Percentiles rank a stretch among this genome's conserved stretches.
phyloP scores from a whole-genome alignment of 2,113 vertebrate species.

The Bathybates hornii region DNA sequence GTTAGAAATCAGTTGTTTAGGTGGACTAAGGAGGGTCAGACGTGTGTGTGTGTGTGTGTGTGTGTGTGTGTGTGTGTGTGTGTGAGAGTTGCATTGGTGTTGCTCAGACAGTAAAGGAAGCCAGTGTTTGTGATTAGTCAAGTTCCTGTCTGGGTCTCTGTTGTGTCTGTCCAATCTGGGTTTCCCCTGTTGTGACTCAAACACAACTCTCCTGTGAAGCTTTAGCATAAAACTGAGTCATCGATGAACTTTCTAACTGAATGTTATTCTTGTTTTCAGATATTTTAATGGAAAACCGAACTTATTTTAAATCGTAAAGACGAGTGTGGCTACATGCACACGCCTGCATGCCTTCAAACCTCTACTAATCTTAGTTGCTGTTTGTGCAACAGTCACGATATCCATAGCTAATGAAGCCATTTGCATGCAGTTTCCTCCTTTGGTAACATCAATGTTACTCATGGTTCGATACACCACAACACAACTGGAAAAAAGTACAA shows the following conservation, averaged over 20 bases:
- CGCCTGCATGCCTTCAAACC: neutral
- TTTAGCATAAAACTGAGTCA: neutral
- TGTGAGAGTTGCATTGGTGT: neutral
- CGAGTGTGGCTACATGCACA: neutral
- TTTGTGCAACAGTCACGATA: neutral
- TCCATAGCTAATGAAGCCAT: neutral
- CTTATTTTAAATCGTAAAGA: neutral
- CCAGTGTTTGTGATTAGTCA: neutral
- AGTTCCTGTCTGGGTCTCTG: constrained; percentile 15
- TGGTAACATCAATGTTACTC: neutral
- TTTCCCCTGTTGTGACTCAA: constrained; percentile 14
- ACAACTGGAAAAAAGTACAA: neutral
- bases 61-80: neutral
- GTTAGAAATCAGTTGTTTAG: too few species aligned
- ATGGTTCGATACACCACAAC: neutral
- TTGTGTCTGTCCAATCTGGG: constrained; percentile 6
- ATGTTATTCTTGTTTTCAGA: neutral
- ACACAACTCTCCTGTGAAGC: neutral
- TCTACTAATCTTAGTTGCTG: neutral
- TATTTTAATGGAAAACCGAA: neutral
- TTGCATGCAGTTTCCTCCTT: neutral
- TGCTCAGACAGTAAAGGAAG: neutral
- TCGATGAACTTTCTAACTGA: neutral
- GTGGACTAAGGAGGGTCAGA: neutral
- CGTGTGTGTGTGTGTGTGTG: neutral